Conservation (phyloP, 2,888 invertebrate species). For the Didymodactylos carnosus region DNA sequence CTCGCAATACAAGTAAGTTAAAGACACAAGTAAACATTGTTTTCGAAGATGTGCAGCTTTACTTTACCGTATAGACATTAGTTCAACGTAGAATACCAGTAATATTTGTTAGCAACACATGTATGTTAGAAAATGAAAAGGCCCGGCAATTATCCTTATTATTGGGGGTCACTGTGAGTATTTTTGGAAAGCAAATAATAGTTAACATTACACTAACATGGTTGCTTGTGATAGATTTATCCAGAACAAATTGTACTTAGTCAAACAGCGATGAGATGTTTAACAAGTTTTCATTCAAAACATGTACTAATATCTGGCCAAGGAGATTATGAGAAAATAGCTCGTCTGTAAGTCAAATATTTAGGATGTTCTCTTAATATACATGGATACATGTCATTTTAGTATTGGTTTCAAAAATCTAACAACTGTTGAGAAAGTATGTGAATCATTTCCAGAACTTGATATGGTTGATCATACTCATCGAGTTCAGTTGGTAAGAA, state of each 20-base stretch:
- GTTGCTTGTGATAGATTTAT: background rate
- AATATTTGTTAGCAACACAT: constrained; percentile 3
- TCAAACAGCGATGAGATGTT: constrained; percentile 2
- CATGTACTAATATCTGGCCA: constrained; percentile 7
- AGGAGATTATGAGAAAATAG: background rate
- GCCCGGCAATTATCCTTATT: constrained; percentile 1
- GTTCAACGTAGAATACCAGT: background rate
- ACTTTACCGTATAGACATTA: background rate
- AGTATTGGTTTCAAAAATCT: constrained; percentile 5
- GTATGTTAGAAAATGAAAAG: background rate
- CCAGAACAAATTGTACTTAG: constrained; percentile 10
- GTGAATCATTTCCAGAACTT: constrained; percentile 7
- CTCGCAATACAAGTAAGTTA: constrained; percentile 6
- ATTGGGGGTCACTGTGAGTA: background rate
- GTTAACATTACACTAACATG: too few species aligned
- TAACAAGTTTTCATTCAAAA: constrained; percentile 7
- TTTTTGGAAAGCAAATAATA: background rate
- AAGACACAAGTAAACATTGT: background rate
- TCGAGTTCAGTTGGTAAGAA: background rate
- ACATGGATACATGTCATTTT: background rate
- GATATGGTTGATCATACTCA: constrained; percentile 7
- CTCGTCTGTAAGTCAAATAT: background rate
- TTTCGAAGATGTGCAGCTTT: background rate
- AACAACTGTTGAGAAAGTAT: constrained; percentile 4
- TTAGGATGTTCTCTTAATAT: background rate